phyloP scores from a whole-genome alignment of 2,113 vertebrate genomes.

The Ursus arctos region DNA sequence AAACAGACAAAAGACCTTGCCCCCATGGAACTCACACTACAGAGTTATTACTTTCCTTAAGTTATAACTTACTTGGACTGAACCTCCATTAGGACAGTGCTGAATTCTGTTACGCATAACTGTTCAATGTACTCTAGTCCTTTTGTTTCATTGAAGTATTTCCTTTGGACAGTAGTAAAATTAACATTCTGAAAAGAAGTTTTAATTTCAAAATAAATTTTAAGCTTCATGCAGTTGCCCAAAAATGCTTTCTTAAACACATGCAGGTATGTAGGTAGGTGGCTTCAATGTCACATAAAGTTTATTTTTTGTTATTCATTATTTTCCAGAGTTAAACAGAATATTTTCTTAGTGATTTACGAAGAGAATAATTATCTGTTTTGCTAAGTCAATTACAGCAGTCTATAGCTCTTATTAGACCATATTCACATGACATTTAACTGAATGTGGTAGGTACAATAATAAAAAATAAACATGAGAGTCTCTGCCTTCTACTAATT shows the following conservation, averaged over 20 bases:
- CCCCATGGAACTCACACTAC: not conserved
- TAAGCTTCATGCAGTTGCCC: not conserved
- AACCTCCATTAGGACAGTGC: slow-evolving; percentile 95
- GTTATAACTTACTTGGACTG: slow-evolving; percentile 93
- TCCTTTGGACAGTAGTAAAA: slow-evolving; percentile 96
- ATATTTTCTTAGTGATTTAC: slow-evolving; percentile 44
- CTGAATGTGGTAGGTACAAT: slow-evolving; percentile 11
- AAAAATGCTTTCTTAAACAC: slow-evolving; percentile 10
- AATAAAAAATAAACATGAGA: slow-evolving; percentile 32
- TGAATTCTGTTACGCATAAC: slow-evolving; percentile 95
- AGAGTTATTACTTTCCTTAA: slow-evolving; percentile 22
- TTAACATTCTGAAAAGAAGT: slow-evolving; percentile 90
- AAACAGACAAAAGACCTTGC: not conserved
- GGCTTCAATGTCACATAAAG: not conserved
- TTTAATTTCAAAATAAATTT: slow-evolving; percentile 67
- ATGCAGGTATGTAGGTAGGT: not conserved
- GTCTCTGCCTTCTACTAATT: not conserved
- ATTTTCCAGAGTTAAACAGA: slow-evolving; percentile 33
- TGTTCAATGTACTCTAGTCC: slow-evolving; percentile 97
- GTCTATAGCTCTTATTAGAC: not conserved
- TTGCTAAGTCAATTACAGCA: slow-evolving; percentile 16
- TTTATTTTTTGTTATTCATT: slow-evolving; percentile 57
- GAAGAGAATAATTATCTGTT: not conserved
- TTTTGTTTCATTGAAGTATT: slow-evolving; percentile 98
- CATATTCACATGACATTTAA: slow-evolving; percentile 29